Evolutionary conservation across 2,888 invertebrate genomes (phyloP).

Genomic region (Nephrocerus scutellatus): DNA sequence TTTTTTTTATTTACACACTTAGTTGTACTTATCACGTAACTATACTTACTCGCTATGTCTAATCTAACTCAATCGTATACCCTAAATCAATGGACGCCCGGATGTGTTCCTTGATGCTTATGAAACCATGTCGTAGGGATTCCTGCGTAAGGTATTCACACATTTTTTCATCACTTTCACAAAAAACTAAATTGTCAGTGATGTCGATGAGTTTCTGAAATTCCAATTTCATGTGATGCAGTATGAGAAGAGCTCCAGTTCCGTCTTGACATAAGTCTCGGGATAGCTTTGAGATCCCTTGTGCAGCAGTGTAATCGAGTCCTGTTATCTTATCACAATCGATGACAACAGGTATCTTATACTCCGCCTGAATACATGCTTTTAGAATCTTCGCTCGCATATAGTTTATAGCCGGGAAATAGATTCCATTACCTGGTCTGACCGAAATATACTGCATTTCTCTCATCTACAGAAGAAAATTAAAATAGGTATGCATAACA

Average conservation of each 20-base stretch:
- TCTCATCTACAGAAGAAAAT: constrained; percentile 43
- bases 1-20: too few species aligned
- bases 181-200: constrained; percentile 42
- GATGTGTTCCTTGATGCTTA: constrained; percentile 43
- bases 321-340: constrained; percentile 60
- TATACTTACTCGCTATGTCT: too few species aligned
- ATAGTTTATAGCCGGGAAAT: constrained; percentile 66
- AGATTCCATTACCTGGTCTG: constrained; percentile 61
- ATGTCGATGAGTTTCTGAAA: constrained; percentile 40
- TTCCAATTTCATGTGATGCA: constrained; percentile 34
- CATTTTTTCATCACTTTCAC: constrained; percentile 37
- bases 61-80: constrained; percentile 42
- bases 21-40: too few species aligned
- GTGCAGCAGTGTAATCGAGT: constrained; percentile 65
- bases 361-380: constrained; percentile 49
- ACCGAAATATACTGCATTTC: constrained; percentile 54
- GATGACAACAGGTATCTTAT: constrained; percentile 53
- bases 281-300: constrained; percentile 46
- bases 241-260: constrained; percentile 35
- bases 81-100: constrained; percentile 46
- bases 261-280: constrained; percentile 34
- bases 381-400: constrained; percentile 54
- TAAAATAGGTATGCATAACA: neutral
- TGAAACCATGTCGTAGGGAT: constrained; percentile 37
- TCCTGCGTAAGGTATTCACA: constrained; percentile 43